These are phyloP conservation scores for Periophthalmus modestus DNA, from an alignment of 2,113 vertebrate genomes.

Conservation along the genomic window DNA sequence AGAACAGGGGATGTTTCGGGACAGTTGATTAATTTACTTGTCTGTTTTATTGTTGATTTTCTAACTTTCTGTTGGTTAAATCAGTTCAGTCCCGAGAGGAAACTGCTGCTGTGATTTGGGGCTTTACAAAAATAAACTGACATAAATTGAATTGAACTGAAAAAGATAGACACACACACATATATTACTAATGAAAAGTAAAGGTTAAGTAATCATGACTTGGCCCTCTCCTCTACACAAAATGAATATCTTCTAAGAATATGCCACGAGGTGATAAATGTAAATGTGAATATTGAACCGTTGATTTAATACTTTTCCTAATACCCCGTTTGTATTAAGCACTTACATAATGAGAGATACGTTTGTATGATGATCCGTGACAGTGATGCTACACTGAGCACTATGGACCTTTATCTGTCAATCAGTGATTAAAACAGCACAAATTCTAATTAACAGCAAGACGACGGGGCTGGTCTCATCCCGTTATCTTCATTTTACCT, in stretches of 20 bases:
- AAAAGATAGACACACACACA: too few species aligned
- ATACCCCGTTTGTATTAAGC: slow-evolving; percentile 1
- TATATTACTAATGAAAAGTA: background rate
- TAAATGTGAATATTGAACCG: background rate
- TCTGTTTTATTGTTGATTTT: too few species aligned
- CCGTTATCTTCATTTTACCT: slow-evolving; percentile 39
- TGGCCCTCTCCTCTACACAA: background rate
- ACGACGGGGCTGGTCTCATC: slow-evolving; percentile 24
- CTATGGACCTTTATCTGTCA: slow-evolving; percentile 7
- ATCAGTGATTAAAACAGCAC: slow-evolving; percentile 16
- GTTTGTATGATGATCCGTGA: slow-evolving; percentile 13
- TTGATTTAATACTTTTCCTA: background rate
- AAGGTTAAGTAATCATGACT: background rate
- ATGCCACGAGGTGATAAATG: background rate
- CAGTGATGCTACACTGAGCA: background rate
- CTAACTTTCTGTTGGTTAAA: too few species aligned
- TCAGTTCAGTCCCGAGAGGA: too few species aligned
- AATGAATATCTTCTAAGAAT: background rate
- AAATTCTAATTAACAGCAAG: slow-evolving; percentile 48
- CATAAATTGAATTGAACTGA: too few species aligned
- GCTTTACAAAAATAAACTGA: too few species aligned
- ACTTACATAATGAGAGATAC: background rate
- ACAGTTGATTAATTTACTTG: too few species aligned
- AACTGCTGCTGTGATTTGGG: too few species aligned
- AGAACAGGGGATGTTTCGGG: too few species aligned